These are phyloP conservation scores for Drosophila flavopinicola DNA, from an alignment of 2,888 invertebrate species.

Conservation along the genomic window DNA sequence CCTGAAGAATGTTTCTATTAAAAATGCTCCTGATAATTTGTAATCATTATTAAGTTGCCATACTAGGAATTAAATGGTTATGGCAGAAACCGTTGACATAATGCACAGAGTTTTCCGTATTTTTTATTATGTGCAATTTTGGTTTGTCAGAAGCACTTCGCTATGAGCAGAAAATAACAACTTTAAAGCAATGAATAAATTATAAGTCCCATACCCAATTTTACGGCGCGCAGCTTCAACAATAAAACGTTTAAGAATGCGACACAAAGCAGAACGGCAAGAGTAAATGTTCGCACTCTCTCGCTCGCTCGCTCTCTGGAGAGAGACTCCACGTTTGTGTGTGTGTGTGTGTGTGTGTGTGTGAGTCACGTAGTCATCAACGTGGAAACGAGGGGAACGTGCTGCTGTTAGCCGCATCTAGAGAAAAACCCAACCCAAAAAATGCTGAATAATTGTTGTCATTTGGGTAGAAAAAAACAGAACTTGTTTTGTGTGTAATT, in stretches of 20 bases:
- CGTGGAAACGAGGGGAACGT: constrained; percentile 28
- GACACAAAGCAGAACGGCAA: background rate
- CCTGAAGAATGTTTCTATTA: no score
- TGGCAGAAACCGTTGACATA: no score
- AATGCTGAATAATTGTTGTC: constrained; percentile 19
- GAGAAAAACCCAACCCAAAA: background rate
- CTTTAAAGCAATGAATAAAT: background rate
- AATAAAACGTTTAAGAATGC: constrained; percentile 30
- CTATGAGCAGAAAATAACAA: no score
- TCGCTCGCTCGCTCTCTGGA: background rate
- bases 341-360: constrained; percentile 10
- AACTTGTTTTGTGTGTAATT: constrained; percentile 28
- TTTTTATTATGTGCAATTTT: no score
- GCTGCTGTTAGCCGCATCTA: background rate
- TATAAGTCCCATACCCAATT: background rate
- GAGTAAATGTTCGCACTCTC: background rate
- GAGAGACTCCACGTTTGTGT: constrained; percentile 13
- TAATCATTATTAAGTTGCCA: no score
- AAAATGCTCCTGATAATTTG: no score
- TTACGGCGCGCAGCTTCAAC: constrained; percentile 1
- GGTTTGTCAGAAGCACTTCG: no score
- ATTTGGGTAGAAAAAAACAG: background rate
- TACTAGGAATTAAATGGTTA: no score
- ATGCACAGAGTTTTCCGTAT: no score
- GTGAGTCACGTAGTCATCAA: constrained; percentile 25